phyloP scores from a whole-genome alignment of 2,888 invertebrate species.

The Argynnis bischoffii region DNA sequence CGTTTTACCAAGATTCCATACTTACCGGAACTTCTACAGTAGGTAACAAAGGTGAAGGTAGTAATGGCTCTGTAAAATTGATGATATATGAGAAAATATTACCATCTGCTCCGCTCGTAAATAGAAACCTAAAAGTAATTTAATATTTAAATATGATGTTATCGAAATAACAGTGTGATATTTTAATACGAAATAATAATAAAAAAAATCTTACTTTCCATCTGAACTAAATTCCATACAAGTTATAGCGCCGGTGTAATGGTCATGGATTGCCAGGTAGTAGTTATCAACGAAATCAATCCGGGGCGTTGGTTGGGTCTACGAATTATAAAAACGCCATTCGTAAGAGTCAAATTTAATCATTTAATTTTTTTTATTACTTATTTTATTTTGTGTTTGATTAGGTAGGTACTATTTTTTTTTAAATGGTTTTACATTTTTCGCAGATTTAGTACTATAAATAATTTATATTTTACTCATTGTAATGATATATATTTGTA shows the following conservation, averaged over 20 bases:
- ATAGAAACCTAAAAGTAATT: slow-evolving; percentile 63
- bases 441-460: too few species aligned
- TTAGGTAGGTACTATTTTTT: too few species aligned
- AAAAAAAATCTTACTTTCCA: slow-evolving; percentile 66
- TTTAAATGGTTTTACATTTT: too few species aligned
- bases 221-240: slow-evolving; percentile 84
- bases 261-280: slow-evolving; percentile 89
- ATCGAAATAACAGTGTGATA: neutral
- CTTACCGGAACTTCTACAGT: slow-evolving; percentile 52
- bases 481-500: too few species aligned
- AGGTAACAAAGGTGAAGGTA: slow-evolving; percentile 41
- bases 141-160: neutral
- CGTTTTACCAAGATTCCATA: slow-evolving; percentile 10
- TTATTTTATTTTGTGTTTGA: too few species aligned
- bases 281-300: slow-evolving; percentile 83
- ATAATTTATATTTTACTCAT: too few species aligned
- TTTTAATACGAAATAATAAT: neutral
- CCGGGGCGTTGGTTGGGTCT: slow-evolving; percentile 70
- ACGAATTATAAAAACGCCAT: slow-evolving; percentile 18
- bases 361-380: too few species aligned
- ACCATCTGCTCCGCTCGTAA: slow-evolving; percentile 88
- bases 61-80: slow-evolving; percentile 66
- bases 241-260: slow-evolving; percentile 85
- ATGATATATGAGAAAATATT: slow-evolving; percentile 88
- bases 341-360: neutral